Percentiles rank a stretch among this genome's conserved stretches.
phyloP scores from a whole-genome alignment of 2,113 vertebrate species.

The Sinocyclocheilus maitianheensis region DNA sequence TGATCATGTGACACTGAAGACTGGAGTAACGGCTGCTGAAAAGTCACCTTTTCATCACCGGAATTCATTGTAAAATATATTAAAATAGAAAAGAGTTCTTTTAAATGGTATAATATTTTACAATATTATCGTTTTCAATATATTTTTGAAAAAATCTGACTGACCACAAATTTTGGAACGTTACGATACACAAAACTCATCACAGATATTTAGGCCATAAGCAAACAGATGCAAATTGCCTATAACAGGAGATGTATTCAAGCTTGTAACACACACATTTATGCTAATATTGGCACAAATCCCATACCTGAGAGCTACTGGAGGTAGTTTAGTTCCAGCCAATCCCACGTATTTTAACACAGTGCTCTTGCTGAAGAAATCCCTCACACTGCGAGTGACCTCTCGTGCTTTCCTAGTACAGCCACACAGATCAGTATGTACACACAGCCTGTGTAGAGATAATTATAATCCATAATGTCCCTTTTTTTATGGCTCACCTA shows the following conservation, averaged over 20 bases:
- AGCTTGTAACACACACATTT: neutral
- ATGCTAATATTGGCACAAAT: neutral
- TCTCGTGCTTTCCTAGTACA: constrained; percentile 74
- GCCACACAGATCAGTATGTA: constrained; percentile 19
- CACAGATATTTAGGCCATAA: neutral
- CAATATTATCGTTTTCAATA: no score
- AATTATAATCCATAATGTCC: neutral
- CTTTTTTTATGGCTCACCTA: constrained; percentile 73
- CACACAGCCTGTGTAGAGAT: neutral
- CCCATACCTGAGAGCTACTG: constrained; percentile 82
- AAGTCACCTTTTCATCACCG: no score
- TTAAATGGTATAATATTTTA: no score
- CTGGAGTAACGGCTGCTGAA: no score
- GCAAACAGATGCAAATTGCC: neutral
- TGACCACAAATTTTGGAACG: neutral
- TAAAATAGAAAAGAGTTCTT: no score
- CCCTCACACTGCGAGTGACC: constrained; percentile 74
- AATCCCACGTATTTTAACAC: constrained; percentile 78
- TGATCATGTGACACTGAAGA: no score
- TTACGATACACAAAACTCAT: neutral
- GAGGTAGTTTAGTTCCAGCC: constrained; percentile 84
- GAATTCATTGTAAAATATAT: no score
- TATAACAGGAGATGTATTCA: neutral
- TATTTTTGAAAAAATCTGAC: no score
- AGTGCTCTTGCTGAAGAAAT: constrained; percentile 82